Conservation (phyloP, 2,888 invertebrate species). For the Eurytoma adleriae region DNA sequence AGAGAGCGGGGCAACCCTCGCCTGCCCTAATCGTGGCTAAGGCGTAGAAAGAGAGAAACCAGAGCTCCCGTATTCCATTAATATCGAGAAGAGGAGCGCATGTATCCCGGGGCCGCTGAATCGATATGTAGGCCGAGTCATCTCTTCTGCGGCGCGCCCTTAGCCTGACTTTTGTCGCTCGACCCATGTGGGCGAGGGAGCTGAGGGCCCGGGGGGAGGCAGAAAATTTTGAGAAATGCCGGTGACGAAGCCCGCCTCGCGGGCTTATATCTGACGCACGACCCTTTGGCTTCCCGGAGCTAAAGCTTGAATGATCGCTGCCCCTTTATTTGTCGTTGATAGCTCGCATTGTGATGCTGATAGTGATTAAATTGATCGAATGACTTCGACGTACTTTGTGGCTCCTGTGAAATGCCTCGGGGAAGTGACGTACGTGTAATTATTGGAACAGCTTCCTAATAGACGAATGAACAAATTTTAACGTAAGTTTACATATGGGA, state of each 20-base stretch:
- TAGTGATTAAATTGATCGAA: not conserved
- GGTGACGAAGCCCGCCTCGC: not conserved
- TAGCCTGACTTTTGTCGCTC: not conserved
- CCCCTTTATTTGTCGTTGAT: conserved; percentile 11
- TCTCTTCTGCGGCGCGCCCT: not conserved
- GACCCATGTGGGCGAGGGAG: not conserved
- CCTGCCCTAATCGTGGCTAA: not conserved
- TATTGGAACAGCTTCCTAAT: too few species aligned
- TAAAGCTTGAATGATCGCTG: conserved; percentile 10
- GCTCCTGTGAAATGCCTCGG: too few species aligned
- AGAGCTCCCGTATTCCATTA: not conserved
- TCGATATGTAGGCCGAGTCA: conserved; percentile 48
- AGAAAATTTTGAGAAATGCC: not conserved
- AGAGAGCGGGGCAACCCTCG: conserved; percentile 18
- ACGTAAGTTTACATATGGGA: too few species aligned
- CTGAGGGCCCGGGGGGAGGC: not conserved
- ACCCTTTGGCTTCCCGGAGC: not conserved
- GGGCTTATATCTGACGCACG: not conserved
- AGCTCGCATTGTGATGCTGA: not conserved
- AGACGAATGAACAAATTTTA: too few species aligned
- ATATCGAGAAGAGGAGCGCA: not conserved
- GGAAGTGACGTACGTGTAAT: too few species aligned
- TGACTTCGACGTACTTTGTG: not conserved
- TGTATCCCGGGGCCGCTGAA: not conserved
- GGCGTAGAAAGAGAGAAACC: conserved; percentile 6